phyloP scores from a whole-genome alignment of 1,140 invertebrate genomes.

The Varroa destructor region DNA sequence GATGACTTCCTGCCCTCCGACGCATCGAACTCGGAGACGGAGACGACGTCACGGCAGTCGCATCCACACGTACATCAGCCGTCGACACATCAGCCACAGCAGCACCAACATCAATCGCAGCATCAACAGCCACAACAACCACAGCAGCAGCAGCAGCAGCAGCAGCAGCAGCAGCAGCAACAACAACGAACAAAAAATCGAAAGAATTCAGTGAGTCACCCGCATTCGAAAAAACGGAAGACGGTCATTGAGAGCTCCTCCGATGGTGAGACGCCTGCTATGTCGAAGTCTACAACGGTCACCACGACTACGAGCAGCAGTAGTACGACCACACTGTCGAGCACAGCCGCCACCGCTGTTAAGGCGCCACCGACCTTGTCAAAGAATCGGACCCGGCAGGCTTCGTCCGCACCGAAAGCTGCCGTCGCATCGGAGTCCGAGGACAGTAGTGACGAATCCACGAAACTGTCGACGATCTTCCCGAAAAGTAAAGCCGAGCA shows the following conservation, averaged over 20 bases:
- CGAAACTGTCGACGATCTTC: constrained; percentile 7
- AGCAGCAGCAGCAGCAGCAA: constrained; percentile 22
- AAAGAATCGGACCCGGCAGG: constrained; percentile 7
- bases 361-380: too few relatives aligned
- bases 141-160: constrained; percentile 26
- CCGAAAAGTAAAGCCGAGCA: constrained; percentile 1
- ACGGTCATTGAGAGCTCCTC: constrained; percentile 34
- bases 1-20: constrained; percentile 19
- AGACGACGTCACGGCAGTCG: not conserved
- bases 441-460: constrained; percentile 4
- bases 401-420: constrained; percentile 8
- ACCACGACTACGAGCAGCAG: not conserved
- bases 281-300: not conserved
- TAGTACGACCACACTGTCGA: not conserved
- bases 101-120: constrained; percentile 1
- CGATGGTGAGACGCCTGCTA: constrained; percentile 21
- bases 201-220: constrained; percentile 30
- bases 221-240: constrained; percentile 35
- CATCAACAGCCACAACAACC: not conserved
- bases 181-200: constrained; percentile 28
- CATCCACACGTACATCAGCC: not conserved
- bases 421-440: constrained; percentile 21
- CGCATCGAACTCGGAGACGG: constrained; percentile 30
- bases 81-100: not conserved
- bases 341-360: not conserved